phyloP scores from a whole-genome alignment of 1,140 invertebrate genomes.

The Caenorhabditis latens region DNA sequence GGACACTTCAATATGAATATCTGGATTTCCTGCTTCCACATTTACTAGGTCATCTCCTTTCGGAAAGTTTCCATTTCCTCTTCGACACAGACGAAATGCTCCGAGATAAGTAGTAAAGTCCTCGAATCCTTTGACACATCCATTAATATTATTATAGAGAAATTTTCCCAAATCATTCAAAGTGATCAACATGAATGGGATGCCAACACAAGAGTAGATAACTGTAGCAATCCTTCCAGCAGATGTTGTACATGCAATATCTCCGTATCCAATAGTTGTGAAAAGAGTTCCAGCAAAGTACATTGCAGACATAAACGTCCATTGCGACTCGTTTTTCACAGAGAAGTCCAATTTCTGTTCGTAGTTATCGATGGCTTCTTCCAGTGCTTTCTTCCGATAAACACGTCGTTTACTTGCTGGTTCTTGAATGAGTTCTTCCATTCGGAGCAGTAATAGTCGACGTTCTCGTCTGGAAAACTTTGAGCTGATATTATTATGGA shows the following conservation, averaged over 20 bases:
- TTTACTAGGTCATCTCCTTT: constrained; percentile 47
- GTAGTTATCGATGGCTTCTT: constrained; percentile 65
- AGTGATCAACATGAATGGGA: constrained; percentile 92
- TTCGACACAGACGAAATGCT: constrained; percentile 43
- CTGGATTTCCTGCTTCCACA: constrained; percentile 29
- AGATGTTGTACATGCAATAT: constrained; percentile 69
- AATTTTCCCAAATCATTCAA: constrained; percentile 88
- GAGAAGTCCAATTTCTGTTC: constrained; percentile 67
- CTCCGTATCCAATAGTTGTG: constrained; percentile 75
- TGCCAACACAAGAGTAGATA: constrained; percentile 93
- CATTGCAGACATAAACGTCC: constrained; percentile 63
- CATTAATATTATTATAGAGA: constrained; percentile 62
- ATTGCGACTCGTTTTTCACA: constrained; percentile 59
- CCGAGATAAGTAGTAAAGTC: constrained; percentile 20
- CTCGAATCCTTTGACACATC: constrained; percentile 59
- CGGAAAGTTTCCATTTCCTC: constrained; percentile 24
- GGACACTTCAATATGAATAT: constrained; percentile 4
- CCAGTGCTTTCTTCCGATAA: constrained; percentile 16
- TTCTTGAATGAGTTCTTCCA: constrained; percentile 59
- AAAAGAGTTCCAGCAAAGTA: constrained; percentile 75
- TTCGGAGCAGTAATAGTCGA: constrained; percentile 60
- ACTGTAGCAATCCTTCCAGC: constrained; percentile 94
- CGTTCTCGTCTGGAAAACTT: constrained; percentile 36
- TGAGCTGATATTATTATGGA: constrained; percentile 36
- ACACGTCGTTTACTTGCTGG: background rate